phyloP scores from a whole-genome alignment of 2,113 vertebrate species.

The Salvator merianae region DNA sequence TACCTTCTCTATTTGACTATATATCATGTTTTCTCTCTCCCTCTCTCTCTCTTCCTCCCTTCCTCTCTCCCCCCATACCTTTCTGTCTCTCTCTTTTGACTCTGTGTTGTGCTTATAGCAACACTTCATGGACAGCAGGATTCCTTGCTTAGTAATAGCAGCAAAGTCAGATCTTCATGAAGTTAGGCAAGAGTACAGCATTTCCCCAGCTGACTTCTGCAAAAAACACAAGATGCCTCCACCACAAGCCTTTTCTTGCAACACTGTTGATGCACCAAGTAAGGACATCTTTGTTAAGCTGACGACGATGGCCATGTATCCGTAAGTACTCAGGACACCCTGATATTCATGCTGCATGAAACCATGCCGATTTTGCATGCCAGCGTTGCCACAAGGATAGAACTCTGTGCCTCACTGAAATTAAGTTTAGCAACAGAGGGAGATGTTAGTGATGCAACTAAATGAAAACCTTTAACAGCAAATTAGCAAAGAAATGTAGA shows the following conservation, averaged over 20 bases:
- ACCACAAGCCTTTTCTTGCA: conserved; percentile 94
- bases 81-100: neutral
- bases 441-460: conserved; percentile 50
- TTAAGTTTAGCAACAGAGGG: conserved; percentile 77
- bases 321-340: conserved; percentile 84
- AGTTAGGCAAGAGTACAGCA: conserved; percentile 88
- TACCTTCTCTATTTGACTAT: neutral
- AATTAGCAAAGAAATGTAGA: neutral
- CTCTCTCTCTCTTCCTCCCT: too few relatives aligned
- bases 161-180: conserved; percentile 96
- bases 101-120: conserved; percentile 78
- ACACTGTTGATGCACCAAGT: conserved; percentile 83
- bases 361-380: conserved; percentile 68
- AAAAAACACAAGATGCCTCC: conserved; percentile 98
- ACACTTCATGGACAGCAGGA: conserved; percentile 96
- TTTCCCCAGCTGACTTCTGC: conserved; percentile 94
- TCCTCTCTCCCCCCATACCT: neutral
- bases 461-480: neutral
- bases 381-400: conserved; percentile 56
- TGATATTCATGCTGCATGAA: conserved; percentile 43
- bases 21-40: too few relatives aligned
- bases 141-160: conserved; percentile 91
- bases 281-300: conserved; percentile 96
- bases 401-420: conserved; percentile 55
- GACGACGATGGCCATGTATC: conserved; percentile 99